A percentile compares a stretch with the other conserved stretches of the same genome.
Evolutionary conservation across 2,113 vertebrate species (phyloP).

Genomic region (Equus przewalskii): DNA sequence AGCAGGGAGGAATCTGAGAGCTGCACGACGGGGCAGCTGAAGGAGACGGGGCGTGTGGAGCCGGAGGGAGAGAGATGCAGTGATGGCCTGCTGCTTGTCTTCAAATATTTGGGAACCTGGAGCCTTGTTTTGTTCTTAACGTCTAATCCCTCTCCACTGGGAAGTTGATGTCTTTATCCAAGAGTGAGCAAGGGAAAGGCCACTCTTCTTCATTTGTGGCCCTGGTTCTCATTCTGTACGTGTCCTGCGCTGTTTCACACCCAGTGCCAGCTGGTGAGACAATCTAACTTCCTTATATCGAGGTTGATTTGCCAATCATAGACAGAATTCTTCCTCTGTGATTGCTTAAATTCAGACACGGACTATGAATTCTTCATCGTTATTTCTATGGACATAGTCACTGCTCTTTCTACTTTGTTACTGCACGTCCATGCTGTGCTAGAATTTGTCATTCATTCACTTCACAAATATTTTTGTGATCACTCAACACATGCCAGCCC

Average conservation of each 20-base stretch:
- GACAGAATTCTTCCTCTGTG: not conserved
- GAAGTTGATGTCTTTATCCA: not conserved
- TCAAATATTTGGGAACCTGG: not conserved
- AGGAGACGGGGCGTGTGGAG: accelerated
- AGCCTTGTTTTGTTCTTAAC: not conserved
- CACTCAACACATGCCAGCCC: not conserved
- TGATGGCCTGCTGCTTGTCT: too few relatives aligned
- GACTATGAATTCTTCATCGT: not conserved
- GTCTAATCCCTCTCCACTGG: not conserved
- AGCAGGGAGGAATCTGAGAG: not conserved
- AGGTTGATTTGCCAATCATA: not conserved
- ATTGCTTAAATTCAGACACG: not conserved
- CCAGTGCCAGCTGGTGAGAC: too few relatives aligned
- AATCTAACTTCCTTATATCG: not conserved
- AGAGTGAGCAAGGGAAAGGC: not conserved
- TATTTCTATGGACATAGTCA: not conserved
- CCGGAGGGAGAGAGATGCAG: not conserved
- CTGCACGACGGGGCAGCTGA: accelerated
- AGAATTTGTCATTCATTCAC: not conserved
- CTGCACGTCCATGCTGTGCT: not conserved
- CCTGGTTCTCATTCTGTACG: not conserved
- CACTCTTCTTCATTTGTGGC: not conserved
- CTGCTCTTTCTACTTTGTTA: not conserved
- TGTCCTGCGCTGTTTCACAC: not conserved
- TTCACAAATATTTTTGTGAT: not conserved